Evolutionary conservation across 1,140 invertebrate species (phyloP).

Genomic region (Vollenhovia emeryi): DNA sequence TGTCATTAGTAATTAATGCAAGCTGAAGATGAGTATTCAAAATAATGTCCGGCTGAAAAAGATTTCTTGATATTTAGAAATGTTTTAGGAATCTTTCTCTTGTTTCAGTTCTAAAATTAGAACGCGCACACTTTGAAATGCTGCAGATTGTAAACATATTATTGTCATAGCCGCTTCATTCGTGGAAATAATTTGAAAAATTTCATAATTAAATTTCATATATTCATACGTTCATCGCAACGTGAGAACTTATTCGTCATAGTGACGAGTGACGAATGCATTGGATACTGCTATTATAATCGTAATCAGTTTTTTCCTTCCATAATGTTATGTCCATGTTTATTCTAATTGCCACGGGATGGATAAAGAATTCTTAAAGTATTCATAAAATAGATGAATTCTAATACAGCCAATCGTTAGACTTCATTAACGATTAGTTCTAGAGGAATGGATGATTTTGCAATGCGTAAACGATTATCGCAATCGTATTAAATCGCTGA

Average conservation of each 20-base stretch:
- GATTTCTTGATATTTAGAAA: not conserved
- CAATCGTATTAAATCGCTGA: conserved; percentile 50
- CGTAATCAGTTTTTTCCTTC: conserved; percentile 25
- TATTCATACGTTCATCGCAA: conserved; percentile 1
- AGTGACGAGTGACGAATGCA: conserved; percentile 40
- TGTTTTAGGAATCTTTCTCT: not conserved
- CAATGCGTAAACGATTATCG: conserved; percentile 52
- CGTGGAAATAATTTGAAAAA: not conserved
- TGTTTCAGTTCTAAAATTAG: not conserved
- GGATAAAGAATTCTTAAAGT: conserved; percentile 16
- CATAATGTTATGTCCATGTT: conserved; percentile 13
- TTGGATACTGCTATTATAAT: conserved; percentile 39
- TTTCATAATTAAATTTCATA: conserved; percentile 15
- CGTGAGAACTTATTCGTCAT: conserved; percentile 37
- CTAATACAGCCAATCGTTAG: conserved; percentile 19
- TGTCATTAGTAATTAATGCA: not conserved
- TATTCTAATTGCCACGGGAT: conserved; percentile 13
- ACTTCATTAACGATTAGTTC: conserved; percentile 59
- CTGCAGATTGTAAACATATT: not conserved
- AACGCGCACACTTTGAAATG: not conserved
- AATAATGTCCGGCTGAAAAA: not conserved
- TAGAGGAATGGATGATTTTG: conserved; percentile 35
- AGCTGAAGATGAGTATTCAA: not conserved
- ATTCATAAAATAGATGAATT: conserved; percentile 47
- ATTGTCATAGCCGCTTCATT: not conserved